Percentiles rank a stretch among this genome's conserved stretches.
Conservation (phyloP, 2,113 vertebrate genomes). For the Sylvia atricapilla region DNA sequence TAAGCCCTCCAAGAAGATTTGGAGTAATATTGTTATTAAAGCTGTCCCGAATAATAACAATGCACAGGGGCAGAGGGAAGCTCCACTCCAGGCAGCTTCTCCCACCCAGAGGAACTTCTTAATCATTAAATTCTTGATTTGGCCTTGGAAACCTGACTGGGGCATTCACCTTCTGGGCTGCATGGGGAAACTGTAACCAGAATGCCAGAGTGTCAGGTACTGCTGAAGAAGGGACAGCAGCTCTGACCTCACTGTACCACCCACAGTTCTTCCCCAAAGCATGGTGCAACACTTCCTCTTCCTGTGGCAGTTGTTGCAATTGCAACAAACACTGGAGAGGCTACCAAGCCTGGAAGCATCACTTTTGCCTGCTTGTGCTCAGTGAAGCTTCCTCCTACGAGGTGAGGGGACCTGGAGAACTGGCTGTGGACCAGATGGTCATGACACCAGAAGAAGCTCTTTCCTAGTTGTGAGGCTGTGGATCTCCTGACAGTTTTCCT, state of each 20-base stretch:
- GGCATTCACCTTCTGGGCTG: background rate
- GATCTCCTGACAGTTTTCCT: background rate
- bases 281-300: background rate
- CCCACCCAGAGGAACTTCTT: background rate
- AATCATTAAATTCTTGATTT: background rate
- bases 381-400: accelerated
- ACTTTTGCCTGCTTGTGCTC: accelerated
- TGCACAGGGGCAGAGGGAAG: too few species aligned
- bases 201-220: background rate
- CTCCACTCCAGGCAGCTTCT: background rate
- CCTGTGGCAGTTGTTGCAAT: background rate
- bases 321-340: accelerated
- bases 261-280: background rate
- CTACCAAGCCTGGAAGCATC: accelerated
- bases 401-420: background rate
- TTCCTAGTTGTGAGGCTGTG: background rate
- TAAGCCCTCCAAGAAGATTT: too few species aligned
- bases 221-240: accelerated
- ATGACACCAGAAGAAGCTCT: background rate
- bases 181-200: accelerated
- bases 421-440: background rate
- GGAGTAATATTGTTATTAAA: too few species aligned
- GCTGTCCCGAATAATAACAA: too few species aligned
- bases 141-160: background rate
- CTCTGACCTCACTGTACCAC: background rate